Conservation (phyloP, 2,797 vertebrate species). For the Sparidentex hasta region DNA sequence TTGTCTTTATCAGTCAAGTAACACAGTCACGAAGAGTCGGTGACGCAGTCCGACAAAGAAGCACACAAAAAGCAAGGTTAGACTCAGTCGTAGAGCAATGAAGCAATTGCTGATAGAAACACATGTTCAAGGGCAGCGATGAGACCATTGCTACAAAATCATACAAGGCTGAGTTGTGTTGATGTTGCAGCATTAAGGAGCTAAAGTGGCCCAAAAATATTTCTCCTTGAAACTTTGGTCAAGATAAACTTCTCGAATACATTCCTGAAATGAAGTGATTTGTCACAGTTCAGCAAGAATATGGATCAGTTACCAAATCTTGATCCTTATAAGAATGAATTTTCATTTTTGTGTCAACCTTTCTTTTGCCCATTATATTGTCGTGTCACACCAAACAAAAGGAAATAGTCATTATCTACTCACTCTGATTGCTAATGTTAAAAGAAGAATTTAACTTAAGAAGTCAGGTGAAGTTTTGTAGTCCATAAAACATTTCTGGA, state of each 20-base stretch:
- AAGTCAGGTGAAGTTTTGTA: no score
- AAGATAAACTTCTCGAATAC: background rate
- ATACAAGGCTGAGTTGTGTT: background rate
- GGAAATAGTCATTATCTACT: no score
- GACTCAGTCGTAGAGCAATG: background rate
- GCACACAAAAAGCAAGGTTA: background rate
- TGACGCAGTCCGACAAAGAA: background rate
- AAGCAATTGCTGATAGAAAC: background rate
- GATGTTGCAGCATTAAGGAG: background rate
- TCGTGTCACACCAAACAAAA: no score
- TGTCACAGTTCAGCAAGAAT: conserved; percentile 8
- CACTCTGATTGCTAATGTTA: no score
- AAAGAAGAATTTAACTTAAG: no score
- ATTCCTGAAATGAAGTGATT: conserved; percentile 6
- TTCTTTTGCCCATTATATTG: no score
- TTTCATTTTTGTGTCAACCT: no score
- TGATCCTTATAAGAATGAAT: background rate
- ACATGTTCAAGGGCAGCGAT: background rate
- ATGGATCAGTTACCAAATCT: conserved; percentile 9
- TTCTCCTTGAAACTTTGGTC: background rate
- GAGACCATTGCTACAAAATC: background rate
- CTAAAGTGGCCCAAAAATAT: background rate
- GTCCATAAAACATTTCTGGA: no score
- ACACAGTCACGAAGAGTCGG: background rate
- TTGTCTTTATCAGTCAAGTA: background rate